A percentile compares a stretch with the other conserved stretches of the same genome.
Evolutionary conservation across 2,113 vertebrate species (phyloP).

Genomic region (Tonatia bakeri): DNA sequence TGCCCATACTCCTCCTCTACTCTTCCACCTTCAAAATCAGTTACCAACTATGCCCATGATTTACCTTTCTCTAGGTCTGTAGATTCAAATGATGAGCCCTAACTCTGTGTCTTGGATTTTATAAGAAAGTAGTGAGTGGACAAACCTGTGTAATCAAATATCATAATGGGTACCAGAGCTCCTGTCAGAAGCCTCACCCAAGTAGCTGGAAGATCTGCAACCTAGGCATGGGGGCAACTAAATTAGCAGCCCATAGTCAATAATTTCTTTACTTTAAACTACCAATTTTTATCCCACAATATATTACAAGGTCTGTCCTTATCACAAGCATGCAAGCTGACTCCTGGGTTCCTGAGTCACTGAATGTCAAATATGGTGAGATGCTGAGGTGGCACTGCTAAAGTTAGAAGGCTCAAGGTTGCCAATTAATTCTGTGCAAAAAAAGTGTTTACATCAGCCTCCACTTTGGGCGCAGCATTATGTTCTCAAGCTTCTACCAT

Average conservation of each 20-base stretch:
- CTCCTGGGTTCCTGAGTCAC: constrained; percentile 52
- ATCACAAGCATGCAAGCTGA: neutral
- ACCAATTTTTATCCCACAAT: neutral
- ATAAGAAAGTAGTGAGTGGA: neutral
- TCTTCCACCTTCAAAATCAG: neutral
- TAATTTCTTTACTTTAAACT: neutral
- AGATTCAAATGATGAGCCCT: neutral
- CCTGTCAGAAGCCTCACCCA: neutral
- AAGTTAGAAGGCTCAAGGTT: constrained; percentile 70
- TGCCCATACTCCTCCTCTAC: neutral
- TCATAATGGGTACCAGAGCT: neutral
- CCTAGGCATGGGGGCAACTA: neutral
- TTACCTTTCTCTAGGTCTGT: neutral
- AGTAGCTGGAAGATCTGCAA: neutral
- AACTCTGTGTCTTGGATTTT: neutral
- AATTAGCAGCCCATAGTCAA: neutral
- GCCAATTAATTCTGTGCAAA: constrained; percentile 75
- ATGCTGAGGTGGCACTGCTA: constrained; percentile 64
- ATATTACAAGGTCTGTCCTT: neutral
- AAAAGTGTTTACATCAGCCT: constrained; percentile 60
- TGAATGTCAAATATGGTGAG: constrained; percentile 52
- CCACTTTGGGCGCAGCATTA: constrained; percentile 39
- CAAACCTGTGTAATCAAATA: neutral
- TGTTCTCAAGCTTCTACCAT: neutral
- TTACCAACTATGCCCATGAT: neutral